phyloP scores from a whole-genome alignment of 1,140 invertebrate species.

The Lucilia cuprina region DNA sequence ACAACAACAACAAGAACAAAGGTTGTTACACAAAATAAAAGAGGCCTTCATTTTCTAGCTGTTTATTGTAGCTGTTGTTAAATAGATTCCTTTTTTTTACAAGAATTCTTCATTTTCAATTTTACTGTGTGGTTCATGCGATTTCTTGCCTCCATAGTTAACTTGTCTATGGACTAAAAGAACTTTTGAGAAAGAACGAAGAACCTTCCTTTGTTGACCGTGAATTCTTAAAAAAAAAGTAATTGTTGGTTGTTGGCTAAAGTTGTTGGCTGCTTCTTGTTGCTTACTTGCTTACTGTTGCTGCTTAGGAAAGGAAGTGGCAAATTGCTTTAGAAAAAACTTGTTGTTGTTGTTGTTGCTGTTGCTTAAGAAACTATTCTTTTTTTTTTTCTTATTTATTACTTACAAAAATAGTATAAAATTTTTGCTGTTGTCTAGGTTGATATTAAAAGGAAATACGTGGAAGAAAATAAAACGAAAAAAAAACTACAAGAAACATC shows the following conservation, averaged over 20 bases:
- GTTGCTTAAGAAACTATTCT: neutral
- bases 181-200: neutral
- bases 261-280: neutral
- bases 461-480: neutral
- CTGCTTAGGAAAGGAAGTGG: slow-evolving; percentile 31
- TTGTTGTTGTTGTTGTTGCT: slow-evolving; percentile 11
- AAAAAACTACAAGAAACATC: no score
- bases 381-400: no score
- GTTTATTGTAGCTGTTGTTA: slow-evolving; percentile 25
- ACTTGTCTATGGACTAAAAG: neutral
- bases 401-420: neutral
- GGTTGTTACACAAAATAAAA: slow-evolving; percentile 6
- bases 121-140: neutral
- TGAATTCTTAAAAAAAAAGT: slow-evolving; percentile 26
- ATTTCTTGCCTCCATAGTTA: no score
- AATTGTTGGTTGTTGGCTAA: neutral
- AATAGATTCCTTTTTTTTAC: slow-evolving; percentile 10
- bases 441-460: neutral
- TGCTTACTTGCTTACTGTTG: neutral
- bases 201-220: slow-evolving; percentile 28
- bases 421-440: neutral
- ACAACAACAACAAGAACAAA: neutral
- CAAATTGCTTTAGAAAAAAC: slow-evolving; percentile 16
- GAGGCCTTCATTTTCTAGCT: slow-evolving; percentile 15
- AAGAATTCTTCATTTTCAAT: slow-evolving; percentile 29